Evolutionary conservation across 1,140 invertebrate species (phyloP).

Genomic region (Pteromalus puparum): DNA sequence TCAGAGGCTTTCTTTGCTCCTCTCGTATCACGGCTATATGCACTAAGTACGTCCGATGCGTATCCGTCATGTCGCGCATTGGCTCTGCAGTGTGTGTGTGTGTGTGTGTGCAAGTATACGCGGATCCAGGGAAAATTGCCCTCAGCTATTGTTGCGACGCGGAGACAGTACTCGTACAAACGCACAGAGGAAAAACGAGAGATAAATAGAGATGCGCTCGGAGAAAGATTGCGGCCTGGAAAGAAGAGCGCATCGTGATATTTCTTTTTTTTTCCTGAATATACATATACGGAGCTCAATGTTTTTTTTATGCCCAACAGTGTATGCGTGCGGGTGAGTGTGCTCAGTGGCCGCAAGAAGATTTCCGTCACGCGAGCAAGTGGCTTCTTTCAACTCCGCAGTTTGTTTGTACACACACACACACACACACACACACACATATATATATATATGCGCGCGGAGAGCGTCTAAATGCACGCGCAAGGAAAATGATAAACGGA

Average conservation of each 20-base stretch:
- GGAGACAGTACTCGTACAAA: background rate
- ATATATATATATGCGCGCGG: background rate
- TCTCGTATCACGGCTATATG: background rate
- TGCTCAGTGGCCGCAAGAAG: background rate
- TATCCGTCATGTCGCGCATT: background rate
- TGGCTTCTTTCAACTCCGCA: background rate
- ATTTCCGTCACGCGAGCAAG: background rate
- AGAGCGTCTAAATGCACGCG: conserved; percentile 4
- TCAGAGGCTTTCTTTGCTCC: background rate
- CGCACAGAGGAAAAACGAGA: background rate
- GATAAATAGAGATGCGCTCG: background rate
- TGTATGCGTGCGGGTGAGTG: no score
- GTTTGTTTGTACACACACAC: background rate
- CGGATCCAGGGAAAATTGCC: conserved; percentile 1
- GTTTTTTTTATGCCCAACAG: background rate
- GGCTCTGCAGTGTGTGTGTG: background rate
- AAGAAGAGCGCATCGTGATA: background rate
- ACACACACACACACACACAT: no score
- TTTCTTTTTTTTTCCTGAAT: background rate
- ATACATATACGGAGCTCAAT: background rate
- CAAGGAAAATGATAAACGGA: conserved; percentile 39
- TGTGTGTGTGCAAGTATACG: no score
- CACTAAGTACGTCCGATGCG: background rate
- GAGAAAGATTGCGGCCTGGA: background rate
- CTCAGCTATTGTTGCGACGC: background rate